Evolutionary conservation across 1,140 invertebrate species (phyloP), one percentile per base, ranked within the genome.

Genomic region (Dreissena polymorpha): DNA sequence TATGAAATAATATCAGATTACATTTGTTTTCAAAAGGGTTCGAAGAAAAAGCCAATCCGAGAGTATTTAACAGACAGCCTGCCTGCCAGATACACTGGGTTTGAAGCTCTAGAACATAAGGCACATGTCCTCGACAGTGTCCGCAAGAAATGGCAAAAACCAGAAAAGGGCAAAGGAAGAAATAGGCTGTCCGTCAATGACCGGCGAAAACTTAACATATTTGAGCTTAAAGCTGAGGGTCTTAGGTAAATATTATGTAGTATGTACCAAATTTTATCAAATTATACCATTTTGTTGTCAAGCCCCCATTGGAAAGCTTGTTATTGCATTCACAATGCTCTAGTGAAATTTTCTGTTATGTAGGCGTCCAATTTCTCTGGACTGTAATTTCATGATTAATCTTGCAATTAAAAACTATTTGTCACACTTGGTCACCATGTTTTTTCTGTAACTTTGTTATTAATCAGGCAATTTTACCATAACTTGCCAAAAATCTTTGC

Each of bases 191-290:
- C 85, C 25, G 67, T 74, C 13, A 73, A 64, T 21, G 82, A 86
- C 51, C 73, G 65, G 63, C 78, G 77, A 67, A 63, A 86, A 67
- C 29, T 86, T 60, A 88, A 86, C 55, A 53, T 86, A 50, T 85
- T 85, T 75, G 69, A 88, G 18, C 83, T 88, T 16, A 65, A 85
- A 67, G 69, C 67, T 27, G 83, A 85, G 51, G 70, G 76, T 29
- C 87, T 85, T 25, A 88, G 57, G 87, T 88, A 85, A 67, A 64
- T n/a, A n/a, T n/a, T n/a, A n/a, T n/a, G n/a, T n/a, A n/a, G 14
- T 50, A 29, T 75, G 0, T 0, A 29, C 13, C 18, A 13, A 72
- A 14, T 50, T 27, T 14, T 51, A 6, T 18, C 27, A n/a, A n/a
- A n/a, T n/a, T n/a, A n/a, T n/a, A 50, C 60, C n/a, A 23, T 18